Evolutionary conservation across 2,113 vertebrate species (phyloP).

Genomic region (Cercopithecus mona): DNA sequence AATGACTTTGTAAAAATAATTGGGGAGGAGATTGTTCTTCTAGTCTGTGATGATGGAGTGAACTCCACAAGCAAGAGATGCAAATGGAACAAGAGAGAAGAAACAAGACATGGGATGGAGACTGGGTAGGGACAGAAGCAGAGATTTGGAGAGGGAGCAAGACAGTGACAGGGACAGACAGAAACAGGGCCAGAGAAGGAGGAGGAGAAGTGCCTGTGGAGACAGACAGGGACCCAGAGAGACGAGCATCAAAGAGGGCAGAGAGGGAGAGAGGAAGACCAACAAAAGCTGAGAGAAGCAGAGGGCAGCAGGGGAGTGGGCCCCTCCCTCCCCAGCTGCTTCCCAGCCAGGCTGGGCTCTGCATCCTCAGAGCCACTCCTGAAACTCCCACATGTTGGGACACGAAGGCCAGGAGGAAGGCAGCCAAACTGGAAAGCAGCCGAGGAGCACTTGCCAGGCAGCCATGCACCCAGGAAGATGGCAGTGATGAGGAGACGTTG

Average conservation of each 20-base stretch:
- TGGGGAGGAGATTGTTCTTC: neutral
- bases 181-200: neutral
- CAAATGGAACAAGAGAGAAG: neutral
- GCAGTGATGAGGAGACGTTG: neutral
- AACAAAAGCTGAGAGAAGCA: conserved; percentile 19
- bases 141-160: neutral
- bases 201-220: neutral
- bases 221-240: neutral
- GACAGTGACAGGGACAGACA: neutral
- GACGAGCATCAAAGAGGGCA: neutral
- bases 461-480: neutral
- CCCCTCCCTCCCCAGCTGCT: conserved; percentile 18
- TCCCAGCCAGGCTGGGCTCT: conserved; percentile 13
- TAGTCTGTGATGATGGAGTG: neutral
- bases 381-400: conserved; percentile 47
- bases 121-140: neutral
- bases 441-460: neutral
- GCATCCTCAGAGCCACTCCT: conserved; percentile 60
- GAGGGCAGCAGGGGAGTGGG: neutral
- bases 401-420: conserved; percentile 44
- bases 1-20: neutral
- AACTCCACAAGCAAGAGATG: neutral
- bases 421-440: conserved; percentile 56
- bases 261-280: neutral
- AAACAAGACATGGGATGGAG: neutral